Evolutionary conservation across 2,113 vertebrate genomes (phyloP), one percentile per base, ranked within the genome.

Genomic region (Helogale parvula): DNA sequence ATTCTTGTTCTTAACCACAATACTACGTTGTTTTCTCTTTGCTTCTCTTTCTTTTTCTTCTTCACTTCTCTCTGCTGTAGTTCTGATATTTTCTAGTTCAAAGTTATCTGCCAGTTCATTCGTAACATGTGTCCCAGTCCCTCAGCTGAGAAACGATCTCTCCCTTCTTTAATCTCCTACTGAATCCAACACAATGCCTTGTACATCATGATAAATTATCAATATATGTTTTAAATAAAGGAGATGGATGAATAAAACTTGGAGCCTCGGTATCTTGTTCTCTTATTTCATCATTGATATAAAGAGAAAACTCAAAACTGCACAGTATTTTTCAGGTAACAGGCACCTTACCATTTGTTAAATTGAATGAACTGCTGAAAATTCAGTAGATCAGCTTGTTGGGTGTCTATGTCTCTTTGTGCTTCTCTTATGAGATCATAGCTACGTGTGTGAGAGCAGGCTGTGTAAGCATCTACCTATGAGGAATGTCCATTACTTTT

Each of bases 311-410:
- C 47, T 76, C 15, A 74, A 31, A 94, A n/a, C 4, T 82, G 7
- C 29, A 31, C 7, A 50, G 35, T 69, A 60, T 57, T 93, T 96
- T 86, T 35, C 54, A 97, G 50, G 87, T 45, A 89, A 66, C 23
- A 90, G 50, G 1, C 27, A 54, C 16, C 68, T 63, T 79, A 77
- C 71, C 52, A 71, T 71, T 93, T 65, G 38, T 94, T 86, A 68
- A 94, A 35, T 69, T 65, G 57, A 93, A 82, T n/a, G 60, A 95
- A 71, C 45, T 71, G 21, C 60, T 94, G 14, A 81, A 88, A 83
- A 77, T 76, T 82, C 41, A 93, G 1, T 60, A 52, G 57, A 41
- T 57, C 35, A 50, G 41, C 38, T 57, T 71, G 4, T 27, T 6
- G 15, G 4, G 6, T 35, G 2, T 81, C 60, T 63, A 2, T 69